phyloP scores from a whole-genome alignment of 2,888 invertebrate genomes.

The Apamea crenata region DNA sequence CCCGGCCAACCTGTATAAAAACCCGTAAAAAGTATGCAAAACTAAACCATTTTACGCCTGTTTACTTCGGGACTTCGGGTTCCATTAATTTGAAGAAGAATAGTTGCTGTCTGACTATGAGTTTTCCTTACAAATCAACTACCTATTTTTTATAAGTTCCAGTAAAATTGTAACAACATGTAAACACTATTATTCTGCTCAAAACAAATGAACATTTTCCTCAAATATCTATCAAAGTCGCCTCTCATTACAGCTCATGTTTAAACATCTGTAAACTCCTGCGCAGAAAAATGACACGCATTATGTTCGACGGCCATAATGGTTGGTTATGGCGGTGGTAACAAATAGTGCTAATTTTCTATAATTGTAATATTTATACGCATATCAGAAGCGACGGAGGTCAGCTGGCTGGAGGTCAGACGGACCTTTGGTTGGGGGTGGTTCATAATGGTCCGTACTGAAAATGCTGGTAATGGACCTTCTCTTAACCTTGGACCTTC shows the following conservation, averaged over 20 bases:
- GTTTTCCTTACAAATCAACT: neutral
- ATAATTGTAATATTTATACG: slow-evolving; percentile 77
- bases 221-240: slow-evolving; percentile 40
- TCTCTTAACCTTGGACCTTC: no score
- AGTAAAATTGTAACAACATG: neutral
- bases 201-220: slow-evolving; percentile 13
- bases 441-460: slow-evolving; percentile 36
- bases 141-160: neutral
- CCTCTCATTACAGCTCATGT: slow-evolving; percentile 44
- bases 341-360: slow-evolving; percentile 80
- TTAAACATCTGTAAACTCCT: slow-evolving; percentile 28
- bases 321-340: slow-evolving; percentile 61
- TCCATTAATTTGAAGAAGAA: neutral
- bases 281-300: slow-evolving; percentile 65
- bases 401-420: slow-evolving; percentile 66
- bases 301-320: slow-evolving; percentile 62
- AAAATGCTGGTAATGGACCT: neutral
- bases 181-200: neutral
- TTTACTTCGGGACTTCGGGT: neutral
- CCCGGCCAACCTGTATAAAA: neutral
- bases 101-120: neutral
- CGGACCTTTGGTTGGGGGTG: slow-evolving; percentile 40
- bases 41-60: no score
- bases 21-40: neutral
- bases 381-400: slow-evolving; percentile 75